Evolutionary conservation across 2,888 invertebrate genomes (phyloP), one percentile per base, ranked within the genome.

Genomic region (Proisotoma minuta): DNA sequence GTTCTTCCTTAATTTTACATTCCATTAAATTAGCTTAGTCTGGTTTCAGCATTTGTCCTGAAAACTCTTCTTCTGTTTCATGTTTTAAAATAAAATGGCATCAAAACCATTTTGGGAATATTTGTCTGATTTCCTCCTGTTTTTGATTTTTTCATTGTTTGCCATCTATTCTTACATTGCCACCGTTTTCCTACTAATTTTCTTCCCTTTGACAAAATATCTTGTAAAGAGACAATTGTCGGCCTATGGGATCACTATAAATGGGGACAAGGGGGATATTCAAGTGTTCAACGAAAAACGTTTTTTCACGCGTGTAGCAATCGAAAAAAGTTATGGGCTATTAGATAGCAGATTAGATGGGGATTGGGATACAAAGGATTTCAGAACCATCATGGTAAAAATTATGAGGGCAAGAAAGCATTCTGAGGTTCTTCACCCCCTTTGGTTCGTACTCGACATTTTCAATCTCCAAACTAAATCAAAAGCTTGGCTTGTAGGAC

Each of bases 401-500:
- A 59, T 52, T 2, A 39, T 62, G 49, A 57, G 48, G 8, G 18
- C 49, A 12, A 39, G 59, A 18, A 28, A 52, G n/a, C 58, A 59
- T 23, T 34, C 26, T 20, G 51, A 50, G 2, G 27, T 34, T 24
- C 57, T 53, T 27, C 57, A 54, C 40, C 62, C 58, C 3, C 53
- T 57, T 52, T 59, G 57, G 23, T 40, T 60, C 29, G 53, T 60
- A 24, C 27, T 66, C 5, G 57, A 63, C 15, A 27, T 53, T 24
- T 66, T 66, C 40, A 66, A 66, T 50, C 49, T 62, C 20, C 66
- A 66, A 49, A 63, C 66, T 2, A 62, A 60, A 28, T 24, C 57
- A 3, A 62, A 58, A 18, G 62, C 62, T 3, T 63, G 57, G 57
- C 62, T 52, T 29, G 66, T 66, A 3, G 63, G 60, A 20, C 20